Base-by-base conservation (phyloP, 2,797 vertebrate genomes). In the Liasis olivaceus region DNA sequence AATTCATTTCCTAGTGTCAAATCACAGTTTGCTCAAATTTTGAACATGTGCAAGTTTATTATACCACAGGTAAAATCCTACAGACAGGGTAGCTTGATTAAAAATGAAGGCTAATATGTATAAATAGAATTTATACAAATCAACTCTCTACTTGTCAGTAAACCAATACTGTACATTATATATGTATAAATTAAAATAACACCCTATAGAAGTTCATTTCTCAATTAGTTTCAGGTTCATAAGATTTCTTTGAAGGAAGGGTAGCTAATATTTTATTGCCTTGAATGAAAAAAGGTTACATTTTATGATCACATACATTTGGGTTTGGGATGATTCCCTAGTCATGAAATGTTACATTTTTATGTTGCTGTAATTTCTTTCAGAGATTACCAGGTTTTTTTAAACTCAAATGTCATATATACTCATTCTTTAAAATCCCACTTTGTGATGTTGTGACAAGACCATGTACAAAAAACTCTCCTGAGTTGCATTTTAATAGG, bases 401-500 rank as follows among this genome's bases (percentile, higher is more conserved):
- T 96, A 91, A 93, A 95, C 94, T 95, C 93, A 95, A 96, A 95
- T 97, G 95, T 96, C 95, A 95, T 42, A 0, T 95, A 63, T 93
- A 97, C 96, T 85, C 96, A 96, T 91, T 96, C 96, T 5, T 94
- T 93, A 95, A 95, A 94, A 96, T 96, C 97, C 93, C 91, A 93
- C 89, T 96, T 97, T 96, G 64, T 97, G 95, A 96, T 95, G 97
- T 95, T 97, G 90, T 97, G 94, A 96, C 96, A 93, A 97, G 96
- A 90, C 95, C 59, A 85, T 96, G 94, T 93, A 95, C 94, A 95
- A 95, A 97, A 90, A 97, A 95, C 92, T 54, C 56, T 95, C 90
- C 93, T 95, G 92, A 96, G 93, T 94, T 97, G 94, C 95, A 97
- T 98, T 97, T 97, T 97, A 98, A 97, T 97, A 96, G 95, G 91